phyloP scores from a whole-genome alignment of 2,888 invertebrate genomes.

The Escarpia spicata region DNA sequence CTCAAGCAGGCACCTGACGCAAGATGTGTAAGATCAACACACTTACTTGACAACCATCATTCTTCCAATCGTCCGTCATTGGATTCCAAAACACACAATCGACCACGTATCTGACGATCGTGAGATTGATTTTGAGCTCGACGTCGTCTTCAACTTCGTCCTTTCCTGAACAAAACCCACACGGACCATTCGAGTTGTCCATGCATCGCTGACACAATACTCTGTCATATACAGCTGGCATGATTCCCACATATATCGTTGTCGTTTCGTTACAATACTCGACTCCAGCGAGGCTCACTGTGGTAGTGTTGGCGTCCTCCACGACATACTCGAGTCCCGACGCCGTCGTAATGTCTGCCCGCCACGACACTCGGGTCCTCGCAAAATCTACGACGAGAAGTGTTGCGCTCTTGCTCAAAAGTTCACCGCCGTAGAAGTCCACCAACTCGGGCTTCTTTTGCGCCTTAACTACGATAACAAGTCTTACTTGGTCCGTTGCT shows the following conservation, averaged over 20 bases:
- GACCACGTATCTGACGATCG: neutral
- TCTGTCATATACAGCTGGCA: neutral
- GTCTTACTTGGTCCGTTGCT: neutral
- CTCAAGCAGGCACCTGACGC: no score
- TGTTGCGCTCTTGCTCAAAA: neutral
- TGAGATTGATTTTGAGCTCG: neutral
- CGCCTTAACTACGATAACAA: neutral
- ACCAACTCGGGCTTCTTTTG: neutral
- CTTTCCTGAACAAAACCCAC: neutral
- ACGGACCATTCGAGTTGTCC: neutral
- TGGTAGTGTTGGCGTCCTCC: neutral
- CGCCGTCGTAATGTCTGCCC: neutral
- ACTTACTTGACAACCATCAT: no score
- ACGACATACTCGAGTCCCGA: neutral
- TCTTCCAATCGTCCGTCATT: no score
- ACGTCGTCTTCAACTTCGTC: neutral
- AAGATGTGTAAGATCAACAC: no score
- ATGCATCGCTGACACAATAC: neutral
- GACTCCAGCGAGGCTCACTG: neutral
- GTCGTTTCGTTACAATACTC: neutral
- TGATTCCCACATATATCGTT: neutral
- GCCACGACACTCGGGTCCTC: neutral
- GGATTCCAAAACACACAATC: no score
- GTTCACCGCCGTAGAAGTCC: neutral
- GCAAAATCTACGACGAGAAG: constrained; percentile 13